Evolutionary conservation across 2,113 vertebrate species (phyloP), one percentile per base, ranked within the genome.

Genomic region (Lutjanus erythropterus): DNA sequence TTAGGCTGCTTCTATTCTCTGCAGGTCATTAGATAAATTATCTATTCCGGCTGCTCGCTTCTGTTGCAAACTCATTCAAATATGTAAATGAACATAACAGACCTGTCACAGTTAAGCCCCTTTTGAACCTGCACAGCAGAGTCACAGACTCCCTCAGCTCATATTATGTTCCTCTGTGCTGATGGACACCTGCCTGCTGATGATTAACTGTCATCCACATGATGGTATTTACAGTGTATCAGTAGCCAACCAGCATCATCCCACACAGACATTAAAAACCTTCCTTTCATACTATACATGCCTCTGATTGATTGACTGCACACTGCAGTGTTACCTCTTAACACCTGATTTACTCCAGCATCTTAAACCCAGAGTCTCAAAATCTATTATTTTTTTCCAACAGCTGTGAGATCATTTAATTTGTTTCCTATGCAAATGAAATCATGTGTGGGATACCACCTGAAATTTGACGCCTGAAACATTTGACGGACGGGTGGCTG

Each of bases 381-480:
- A 86, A 78, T 71, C 64, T 71, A 39, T 86, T 80, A 53, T 77
- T 79, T 66, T 84, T 71, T 78, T 68, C 67, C 80, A 84, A 73
- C 88, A 84, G 87, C 87, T 90, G 85, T 42, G 68, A 81, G 73
- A 89, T 89, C 65, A 76, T 88, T 87, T 84, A 88, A 86, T 86
- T 86, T 89, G 79, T 83, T 83, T 89, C 81, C 82, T 86, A 91
- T 93, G 89, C 90, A 93, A 93, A 90, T 93, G 21, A 49, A 77
- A 42, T 82, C 62, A 85, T 86, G 85, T 88, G 85, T 84, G 85
- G 86, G 85, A 86, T 85, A 81, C 72, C 75, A 65, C 70, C 81
- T 83, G 79, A 84, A 86, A 84, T 74, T 19, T 55, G 71, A 87
- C 68, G 87, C 50, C 70, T 66, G 62, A 52, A 78, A 78, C 79